A percentile compares a stretch with the other conserved stretches of the same genome.
phyloP scores from a whole-genome alignment of 2,888 invertebrate species.

The Dasysyrphus tricinctus region DNA sequence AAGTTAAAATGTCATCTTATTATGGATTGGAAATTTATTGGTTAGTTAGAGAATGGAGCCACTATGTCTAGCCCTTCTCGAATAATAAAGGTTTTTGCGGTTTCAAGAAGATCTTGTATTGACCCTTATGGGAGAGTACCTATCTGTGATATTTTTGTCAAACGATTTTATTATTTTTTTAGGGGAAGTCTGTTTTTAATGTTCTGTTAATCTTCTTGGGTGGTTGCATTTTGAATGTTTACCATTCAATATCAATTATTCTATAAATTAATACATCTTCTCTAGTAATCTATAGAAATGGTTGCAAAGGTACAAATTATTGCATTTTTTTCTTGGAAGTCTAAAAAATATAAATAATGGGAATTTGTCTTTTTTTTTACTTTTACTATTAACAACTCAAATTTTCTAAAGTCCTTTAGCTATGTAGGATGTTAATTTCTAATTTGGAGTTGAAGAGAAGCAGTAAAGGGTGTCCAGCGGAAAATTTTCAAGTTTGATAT shows the following conservation, averaged over 20 bases:
- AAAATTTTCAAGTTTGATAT: too few species aligned
- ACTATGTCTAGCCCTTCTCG: slow-evolving; percentile 65
- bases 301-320: slow-evolving; percentile 10
- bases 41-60: slow-evolving; percentile 61
- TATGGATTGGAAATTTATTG: slow-evolving; percentile 71
- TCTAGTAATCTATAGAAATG: neutral
- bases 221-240: slow-evolving; percentile 36
- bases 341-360: neutral
- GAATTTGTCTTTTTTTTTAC: neutral
- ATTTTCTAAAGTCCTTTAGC: too few species aligned
- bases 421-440: too few species aligned
- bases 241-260: slow-evolving; percentile 53
- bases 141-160: slow-evolving; percentile 46
- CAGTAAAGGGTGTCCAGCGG: too few species aligned
- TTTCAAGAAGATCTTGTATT: slow-evolving; percentile 53
- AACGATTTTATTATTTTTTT: slow-evolving; percentile 21
- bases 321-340: slow-evolving; percentile 16
- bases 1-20: slow-evolving; percentile 69
- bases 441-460: too few species aligned
- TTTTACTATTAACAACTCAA: too few species aligned
- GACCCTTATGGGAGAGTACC: slow-evolving; percentile 49
- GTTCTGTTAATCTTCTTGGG: slow-evolving; percentile 42
- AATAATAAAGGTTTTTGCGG: slow-evolving; percentile 65
- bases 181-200: neutral
- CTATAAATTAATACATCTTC: slow-evolving; percentile 53